Conservation (phyloP, 2,113 vertebrate genomes). For the Calidris pugnax region DNA sequence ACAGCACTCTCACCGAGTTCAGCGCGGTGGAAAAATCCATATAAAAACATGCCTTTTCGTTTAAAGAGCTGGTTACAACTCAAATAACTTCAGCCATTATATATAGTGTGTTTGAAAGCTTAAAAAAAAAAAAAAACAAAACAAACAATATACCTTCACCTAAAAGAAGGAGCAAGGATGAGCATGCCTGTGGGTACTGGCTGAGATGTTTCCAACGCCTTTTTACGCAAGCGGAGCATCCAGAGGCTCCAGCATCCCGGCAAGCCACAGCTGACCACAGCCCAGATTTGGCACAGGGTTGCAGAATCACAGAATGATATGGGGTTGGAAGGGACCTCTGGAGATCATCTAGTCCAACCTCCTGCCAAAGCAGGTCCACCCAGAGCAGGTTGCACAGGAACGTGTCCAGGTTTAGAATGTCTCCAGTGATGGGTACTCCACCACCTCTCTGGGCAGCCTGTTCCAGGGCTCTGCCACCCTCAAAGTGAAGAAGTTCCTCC, state of each 20-base stretch:
- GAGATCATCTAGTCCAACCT: too few relatives aligned
- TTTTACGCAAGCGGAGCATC: background rate
- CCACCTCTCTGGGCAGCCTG: too few relatives aligned
- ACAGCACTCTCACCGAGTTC: background rate
- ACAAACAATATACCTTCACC: too few relatives aligned
- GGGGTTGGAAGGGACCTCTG: too few relatives aligned
- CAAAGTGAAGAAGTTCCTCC: too few relatives aligned
- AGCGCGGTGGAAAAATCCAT: background rate
- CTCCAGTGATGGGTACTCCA: too few relatives aligned
- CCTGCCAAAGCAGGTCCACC: too few relatives aligned
- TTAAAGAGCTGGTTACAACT: background rate
- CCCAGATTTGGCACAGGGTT: background rate
- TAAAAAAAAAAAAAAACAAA: background rate
- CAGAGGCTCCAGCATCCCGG: background rate
- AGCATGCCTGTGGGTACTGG: background rate
- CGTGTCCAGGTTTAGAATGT: too few relatives aligned
- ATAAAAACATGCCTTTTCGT: background rate
- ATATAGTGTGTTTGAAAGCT: background rate
- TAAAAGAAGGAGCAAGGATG: background rate
- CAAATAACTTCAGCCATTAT: background rate
- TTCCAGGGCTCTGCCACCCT: too few relatives aligned
- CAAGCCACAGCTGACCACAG: too few relatives aligned
- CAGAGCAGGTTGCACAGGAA: too few relatives aligned
- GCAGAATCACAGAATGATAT: too few relatives aligned
- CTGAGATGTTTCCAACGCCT: rapidly evolving